A percentile compares a stretch with the other conserved stretches of the same genome.
Conservation (phyloP, 53 echinoderm and acorn worm genomes). For the Apostichopus leukothele region DNA sequence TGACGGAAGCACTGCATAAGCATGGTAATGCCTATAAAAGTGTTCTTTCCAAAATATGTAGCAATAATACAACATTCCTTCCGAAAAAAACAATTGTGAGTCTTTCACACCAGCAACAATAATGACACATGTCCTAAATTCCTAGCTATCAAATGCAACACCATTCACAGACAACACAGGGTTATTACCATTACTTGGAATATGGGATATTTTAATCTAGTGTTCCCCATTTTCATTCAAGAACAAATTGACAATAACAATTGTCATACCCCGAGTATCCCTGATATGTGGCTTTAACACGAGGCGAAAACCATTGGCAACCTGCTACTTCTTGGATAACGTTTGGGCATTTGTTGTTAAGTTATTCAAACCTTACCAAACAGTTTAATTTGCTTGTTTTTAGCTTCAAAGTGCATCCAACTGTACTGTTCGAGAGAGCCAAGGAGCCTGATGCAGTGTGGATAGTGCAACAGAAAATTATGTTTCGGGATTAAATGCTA, state of each 20-base stretch:
- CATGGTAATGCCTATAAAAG: slow-evolving; percentile 40
- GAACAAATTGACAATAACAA: slow-evolving; percentile 17
- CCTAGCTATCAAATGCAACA: slow-evolving; percentile 2
- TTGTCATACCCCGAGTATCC: slow-evolving; percentile 24
- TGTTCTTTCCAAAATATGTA: slow-evolving; percentile 16
- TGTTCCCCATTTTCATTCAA: slow-evolving; percentile 14
- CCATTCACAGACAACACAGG: background rate
- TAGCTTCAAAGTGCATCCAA: slow-evolving; percentile 56
- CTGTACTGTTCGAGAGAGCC: slow-evolving; percentile 56
- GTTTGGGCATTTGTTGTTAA: slow-evolving; percentile 57
- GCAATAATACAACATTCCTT: slow-evolving; percentile 9
- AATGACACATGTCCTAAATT: slow-evolving; percentile 27
- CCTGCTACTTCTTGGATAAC: slow-evolving; percentile 50
- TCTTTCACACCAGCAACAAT: slow-evolving; percentile 3
- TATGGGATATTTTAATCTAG: background rate
- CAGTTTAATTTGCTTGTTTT: slow-evolving; percentile 58
- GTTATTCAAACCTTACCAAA: slow-evolving; percentile 54
- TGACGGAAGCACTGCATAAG: background rate
- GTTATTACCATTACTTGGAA: background rate
- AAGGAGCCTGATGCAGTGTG: slow-evolving; percentile 51
- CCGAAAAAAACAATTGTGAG: background rate
- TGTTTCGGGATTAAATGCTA: slow-evolving; percentile 55
- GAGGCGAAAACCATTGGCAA: slow-evolving; percentile 26
- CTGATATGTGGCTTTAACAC: slow-evolving; percentile 37
- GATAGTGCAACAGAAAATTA: slow-evolving; percentile 58